phyloP scores from a whole-genome alignment of 1,140 invertebrate species.

The fruit fly (Drosophila melanogaster) region DNA sequence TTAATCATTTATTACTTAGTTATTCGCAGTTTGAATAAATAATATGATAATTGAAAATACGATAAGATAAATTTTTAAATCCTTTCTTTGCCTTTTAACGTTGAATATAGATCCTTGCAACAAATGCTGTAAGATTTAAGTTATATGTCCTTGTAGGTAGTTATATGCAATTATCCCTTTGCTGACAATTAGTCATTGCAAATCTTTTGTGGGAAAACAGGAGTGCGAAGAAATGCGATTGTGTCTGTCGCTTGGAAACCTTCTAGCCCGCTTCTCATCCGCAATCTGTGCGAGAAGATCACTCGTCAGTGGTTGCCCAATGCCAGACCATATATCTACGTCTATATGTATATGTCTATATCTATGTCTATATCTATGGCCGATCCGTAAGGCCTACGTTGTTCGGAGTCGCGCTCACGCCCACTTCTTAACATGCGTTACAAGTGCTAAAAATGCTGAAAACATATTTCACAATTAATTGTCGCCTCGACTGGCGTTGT shows the following conservation, averaged over 20 bases:
- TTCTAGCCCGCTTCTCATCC: background rate
- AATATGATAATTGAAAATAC: too few relatives aligned
- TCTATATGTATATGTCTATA: constrained; percentile 8
- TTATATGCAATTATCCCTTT: background rate
- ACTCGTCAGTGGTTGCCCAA: constrained; percentile 29
- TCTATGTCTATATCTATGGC: constrained; percentile 26
- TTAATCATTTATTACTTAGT: background rate
- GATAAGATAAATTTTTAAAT: too few relatives aligned
- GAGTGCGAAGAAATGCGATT: constrained; percentile 42
- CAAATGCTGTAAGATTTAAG: too few relatives aligned
- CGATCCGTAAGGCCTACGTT: constrained; percentile 7
- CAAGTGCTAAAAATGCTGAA: constrained; percentile 81
- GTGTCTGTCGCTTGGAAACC: constrained; percentile 6
- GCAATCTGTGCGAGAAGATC: constrained; percentile 1
- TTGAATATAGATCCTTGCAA: too few relatives aligned
- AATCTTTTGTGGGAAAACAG: constrained; percentile 12
- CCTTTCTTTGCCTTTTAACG: too few relatives aligned
- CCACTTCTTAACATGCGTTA: constrained; percentile 74
- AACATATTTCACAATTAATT: constrained; percentile 84
- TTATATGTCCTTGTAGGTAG: too few relatives aligned
- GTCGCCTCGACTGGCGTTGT: constrained; percentile 64
- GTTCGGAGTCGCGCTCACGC: constrained; percentile 45
- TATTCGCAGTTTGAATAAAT: too few relatives aligned
- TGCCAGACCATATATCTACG: constrained; percentile 15
- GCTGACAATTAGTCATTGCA: background rate